phyloP scores from a whole-genome alignment of 1,140 invertebrate species.

The Heliothis subflexa region DNA sequence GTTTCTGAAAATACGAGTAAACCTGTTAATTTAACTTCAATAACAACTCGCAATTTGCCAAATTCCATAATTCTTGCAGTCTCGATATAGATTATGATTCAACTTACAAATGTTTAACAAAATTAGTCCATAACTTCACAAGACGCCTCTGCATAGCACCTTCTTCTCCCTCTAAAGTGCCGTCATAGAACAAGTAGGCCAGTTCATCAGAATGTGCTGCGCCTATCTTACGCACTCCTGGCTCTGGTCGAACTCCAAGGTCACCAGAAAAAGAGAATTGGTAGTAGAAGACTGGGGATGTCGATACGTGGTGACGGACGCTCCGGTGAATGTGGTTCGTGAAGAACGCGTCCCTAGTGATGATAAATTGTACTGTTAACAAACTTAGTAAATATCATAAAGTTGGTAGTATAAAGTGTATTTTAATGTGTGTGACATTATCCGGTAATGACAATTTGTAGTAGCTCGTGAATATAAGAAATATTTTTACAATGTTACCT shows the following conservation, averaged over 20 bases:
- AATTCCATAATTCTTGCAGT: no score
- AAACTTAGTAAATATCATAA: no score
- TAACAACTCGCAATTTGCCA: neutral
- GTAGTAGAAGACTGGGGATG: slow-evolving; percentile 71
- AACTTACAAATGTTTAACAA: slow-evolving; percentile 78
- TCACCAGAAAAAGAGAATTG: slow-evolving; percentile 70
- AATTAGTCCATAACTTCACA: slow-evolving; percentile 72
- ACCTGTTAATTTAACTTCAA: no score
- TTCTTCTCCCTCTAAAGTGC: slow-evolving; percentile 64
- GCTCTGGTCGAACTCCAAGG: slow-evolving; percentile 64
- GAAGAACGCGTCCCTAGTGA: slow-evolving; percentile 76
- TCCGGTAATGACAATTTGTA: no score
- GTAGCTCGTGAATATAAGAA: no score
- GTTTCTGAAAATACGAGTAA: slow-evolving; percentile 59
- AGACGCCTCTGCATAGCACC: slow-evolving; percentile 63
- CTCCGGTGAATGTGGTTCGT: slow-evolving; percentile 70
- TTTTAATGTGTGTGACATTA: no score
- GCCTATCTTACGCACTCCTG: slow-evolving; percentile 62
- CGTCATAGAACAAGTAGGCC: slow-evolving; percentile 68
- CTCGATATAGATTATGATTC: neutral
- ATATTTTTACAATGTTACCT: slow-evolving; percentile 57
- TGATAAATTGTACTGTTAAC: slow-evolving; percentile 1
- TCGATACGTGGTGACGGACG: slow-evolving; percentile 60
- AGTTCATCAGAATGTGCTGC: slow-evolving; percentile 79
- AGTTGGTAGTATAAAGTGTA: no score